Conservation (phyloP, 2,113 vertebrate genomes). For the Agelaius phoeniceus region DNA sequence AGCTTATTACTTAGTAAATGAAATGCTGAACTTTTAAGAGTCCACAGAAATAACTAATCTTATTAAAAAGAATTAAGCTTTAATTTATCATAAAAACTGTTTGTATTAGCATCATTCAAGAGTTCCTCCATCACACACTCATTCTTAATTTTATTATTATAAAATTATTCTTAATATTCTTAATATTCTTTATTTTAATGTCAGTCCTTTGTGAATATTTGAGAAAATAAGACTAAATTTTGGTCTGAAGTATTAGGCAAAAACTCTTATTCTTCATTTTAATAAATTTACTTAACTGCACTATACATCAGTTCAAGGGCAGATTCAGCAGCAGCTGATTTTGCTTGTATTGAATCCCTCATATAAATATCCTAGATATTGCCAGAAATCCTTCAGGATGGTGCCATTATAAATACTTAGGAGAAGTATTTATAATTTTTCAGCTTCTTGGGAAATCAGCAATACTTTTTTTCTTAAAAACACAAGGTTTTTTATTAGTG, state of each 20-base stretch:
- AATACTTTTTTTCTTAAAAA: neutral
- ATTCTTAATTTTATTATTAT: neutral
- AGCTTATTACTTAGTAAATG: neutral
- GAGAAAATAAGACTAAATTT: neutral
- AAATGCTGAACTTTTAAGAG: neutral
- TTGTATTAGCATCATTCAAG: neutral
- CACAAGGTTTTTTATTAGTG: neutral
- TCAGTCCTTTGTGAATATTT: neutral
- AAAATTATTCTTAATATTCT: too few species aligned
- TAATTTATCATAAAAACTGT: neutral
- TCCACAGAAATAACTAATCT: neutral
- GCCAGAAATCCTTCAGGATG: neutral
- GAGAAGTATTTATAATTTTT: neutral
- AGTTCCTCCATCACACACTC: neutral
- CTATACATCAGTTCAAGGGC: neutral
- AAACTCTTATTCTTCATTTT: neutral
- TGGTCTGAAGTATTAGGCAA: neutral
- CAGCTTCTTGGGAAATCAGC: neutral
- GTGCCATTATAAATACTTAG: neutral
- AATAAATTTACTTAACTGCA: slow-evolving; percentile 17
- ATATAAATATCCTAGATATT: neutral
- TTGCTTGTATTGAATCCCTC: neutral
- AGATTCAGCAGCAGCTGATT: neutral
- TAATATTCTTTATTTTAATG: too few species aligned
- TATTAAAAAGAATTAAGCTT: neutral